Evolutionary conservation across 2,888 invertebrate species (phyloP).

Genomic region (Ctenicera cuprea): DNA sequence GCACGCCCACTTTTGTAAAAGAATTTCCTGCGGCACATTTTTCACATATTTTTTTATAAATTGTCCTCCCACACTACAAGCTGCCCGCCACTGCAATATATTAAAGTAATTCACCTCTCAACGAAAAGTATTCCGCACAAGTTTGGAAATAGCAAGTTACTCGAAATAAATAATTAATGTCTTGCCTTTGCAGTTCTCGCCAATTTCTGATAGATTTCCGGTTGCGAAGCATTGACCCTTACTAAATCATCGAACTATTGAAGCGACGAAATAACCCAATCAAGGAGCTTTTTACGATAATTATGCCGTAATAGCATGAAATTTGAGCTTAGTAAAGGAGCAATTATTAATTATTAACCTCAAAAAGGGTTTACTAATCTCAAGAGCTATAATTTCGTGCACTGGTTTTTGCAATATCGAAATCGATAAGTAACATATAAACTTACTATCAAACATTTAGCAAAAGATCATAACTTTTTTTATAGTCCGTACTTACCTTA

Average conservation of each 20-base stretch:
- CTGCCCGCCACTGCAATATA: too few species aligned
- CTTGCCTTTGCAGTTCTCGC: too few species aligned
- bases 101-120: too few species aligned
- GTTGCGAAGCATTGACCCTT: slow-evolving; percentile 2
- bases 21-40: too few species aligned
- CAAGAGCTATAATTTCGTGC: not conserved
- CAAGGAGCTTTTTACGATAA: not conserved
- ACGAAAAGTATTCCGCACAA: too few species aligned
- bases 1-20: too few species aligned
- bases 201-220: not conserved
- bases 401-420: not conserved
- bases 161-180: too few species aligned
- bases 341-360: not conserved
- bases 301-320: not conserved
- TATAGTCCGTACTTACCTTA: not conserved
- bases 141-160: too few species aligned
- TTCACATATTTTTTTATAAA: too few species aligned
- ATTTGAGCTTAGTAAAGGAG: not conserved
- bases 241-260: not conserved
- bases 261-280: slow-evolving; percentile 6
- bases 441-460: not conserved
- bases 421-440: slow-evolving; percentile 3
- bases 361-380: not conserved
- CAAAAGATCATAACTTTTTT: not conserved
- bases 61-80: too few species aligned